A percentile compares a stretch with the other conserved stretches of the same genome.
These are phyloP conservation scores for Rallus limicola DNA, from an alignment of 2,113 vertebrate genomes.

Conservation along the genomic window DNA sequence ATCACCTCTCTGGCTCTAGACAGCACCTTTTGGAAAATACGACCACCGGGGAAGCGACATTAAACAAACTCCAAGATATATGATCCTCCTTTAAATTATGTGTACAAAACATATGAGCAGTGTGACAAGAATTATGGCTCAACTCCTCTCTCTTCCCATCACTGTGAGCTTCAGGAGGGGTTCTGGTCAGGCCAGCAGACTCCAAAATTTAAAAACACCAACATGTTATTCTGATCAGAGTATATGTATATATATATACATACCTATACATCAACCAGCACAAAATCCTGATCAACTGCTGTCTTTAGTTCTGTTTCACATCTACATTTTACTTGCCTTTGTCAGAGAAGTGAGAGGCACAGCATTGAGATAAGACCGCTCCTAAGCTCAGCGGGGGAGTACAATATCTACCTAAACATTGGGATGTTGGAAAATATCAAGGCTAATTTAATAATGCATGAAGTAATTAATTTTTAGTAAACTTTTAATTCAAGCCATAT, in stretches of 20 bases:
- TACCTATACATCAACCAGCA: background rate
- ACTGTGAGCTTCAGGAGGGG: background rate
- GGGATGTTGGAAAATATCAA: background rate
- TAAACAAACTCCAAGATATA: slow-evolving; percentile 43
- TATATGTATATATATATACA: background rate
- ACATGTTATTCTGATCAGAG: background rate
- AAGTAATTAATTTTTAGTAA: slow-evolving; percentile 9
- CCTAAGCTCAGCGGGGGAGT: background rate
- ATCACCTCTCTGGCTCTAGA: background rate
- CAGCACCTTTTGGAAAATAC: slow-evolving; percentile 41
- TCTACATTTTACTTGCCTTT: background rate
- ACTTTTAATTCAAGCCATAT: background rate
- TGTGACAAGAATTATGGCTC: background rate
- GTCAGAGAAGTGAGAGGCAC: background rate
- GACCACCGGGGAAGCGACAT: slow-evolving; percentile 26
- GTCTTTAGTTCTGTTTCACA: background rate
- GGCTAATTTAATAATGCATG: background rate
- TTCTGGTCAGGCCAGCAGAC: background rate
- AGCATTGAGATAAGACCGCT: background rate
- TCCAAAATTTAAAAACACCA: background rate
- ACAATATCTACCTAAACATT: background rate
- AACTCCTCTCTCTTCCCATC: background rate
- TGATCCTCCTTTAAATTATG: background rate
- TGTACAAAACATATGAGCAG: background rate
- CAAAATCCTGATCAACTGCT: background rate